phyloP scores from a whole-genome alignment of 2,797 vertebrate species.

The Xenopus petersii region DNA sequence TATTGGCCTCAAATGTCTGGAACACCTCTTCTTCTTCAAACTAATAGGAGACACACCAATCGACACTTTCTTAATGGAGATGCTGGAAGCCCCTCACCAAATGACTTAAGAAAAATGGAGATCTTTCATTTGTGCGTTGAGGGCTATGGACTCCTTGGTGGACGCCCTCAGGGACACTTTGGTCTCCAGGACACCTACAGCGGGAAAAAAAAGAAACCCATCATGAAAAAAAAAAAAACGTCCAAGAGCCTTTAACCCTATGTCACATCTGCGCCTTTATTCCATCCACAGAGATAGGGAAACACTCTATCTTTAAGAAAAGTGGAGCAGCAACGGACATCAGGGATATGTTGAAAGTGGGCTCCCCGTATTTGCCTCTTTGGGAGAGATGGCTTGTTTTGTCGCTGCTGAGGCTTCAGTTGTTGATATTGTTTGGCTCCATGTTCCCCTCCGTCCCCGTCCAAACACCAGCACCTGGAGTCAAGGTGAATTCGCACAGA shows the following conservation, averaged over 20 bases:
- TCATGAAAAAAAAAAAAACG: conserved; percentile 12
- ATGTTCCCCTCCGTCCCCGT: conserved; percentile 2
- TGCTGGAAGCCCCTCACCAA: conserved; percentile 97
- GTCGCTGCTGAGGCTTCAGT: conserved; percentile 30
- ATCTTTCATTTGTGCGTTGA: conserved; percentile 20
- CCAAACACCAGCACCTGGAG: conserved; percentile 11
- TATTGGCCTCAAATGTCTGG: conserved; percentile 96
- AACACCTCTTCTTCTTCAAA: conserved; percentile 98
- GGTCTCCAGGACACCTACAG: conserved; percentile 37
- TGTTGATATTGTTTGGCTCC: conserved; percentile 29
- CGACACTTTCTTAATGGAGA: conserved; percentile 99
- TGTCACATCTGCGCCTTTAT: conserved; percentile 36
- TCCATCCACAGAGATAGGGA: conserved; percentile 22
- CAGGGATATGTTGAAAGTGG: conserved; percentile 14
- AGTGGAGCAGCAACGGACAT: background rate
- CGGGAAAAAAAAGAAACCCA: background rate
- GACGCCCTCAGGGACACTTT: conserved; percentile 51
- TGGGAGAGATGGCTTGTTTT: conserved; percentile 22
- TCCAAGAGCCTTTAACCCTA: conserved; percentile 27
- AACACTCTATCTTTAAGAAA: conserved; percentile 3
- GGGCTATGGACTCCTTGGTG: conserved; percentile 32
- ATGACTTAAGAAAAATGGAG: conserved; percentile 78
- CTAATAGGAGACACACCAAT: conserved; percentile 98
- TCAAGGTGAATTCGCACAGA: conserved; percentile 26
- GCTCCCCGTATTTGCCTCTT: conserved; percentile 6